Conservation (phyloP, 92 coral and sea anemone genomes). For the Phymanthus crucifer region DNA sequence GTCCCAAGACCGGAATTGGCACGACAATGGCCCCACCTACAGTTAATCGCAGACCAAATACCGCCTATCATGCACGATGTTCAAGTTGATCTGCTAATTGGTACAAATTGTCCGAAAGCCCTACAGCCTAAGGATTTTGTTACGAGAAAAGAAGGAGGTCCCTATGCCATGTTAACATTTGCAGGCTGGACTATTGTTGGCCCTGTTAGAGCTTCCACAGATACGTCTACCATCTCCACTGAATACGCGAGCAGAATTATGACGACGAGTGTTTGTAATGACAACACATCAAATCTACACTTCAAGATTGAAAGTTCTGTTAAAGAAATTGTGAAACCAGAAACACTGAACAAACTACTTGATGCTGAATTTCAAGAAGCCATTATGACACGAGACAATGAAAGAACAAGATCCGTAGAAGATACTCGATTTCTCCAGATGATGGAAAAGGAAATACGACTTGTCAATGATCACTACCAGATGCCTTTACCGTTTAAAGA, state of each 20-base stretch:
- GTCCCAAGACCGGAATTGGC: slow-evolving; percentile 33
- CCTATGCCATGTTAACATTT: slow-evolving; percentile 34
- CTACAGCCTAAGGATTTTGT: slow-evolving; percentile 39
- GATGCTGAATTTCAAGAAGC: slow-evolving; percentile 45
- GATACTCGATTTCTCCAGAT: slow-evolving; percentile 37
- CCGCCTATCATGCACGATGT: slow-evolving; percentile 28
- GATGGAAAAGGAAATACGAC: slow-evolving; percentile 16
- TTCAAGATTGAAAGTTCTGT: slow-evolving; percentile 44
- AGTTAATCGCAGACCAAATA: slow-evolving; percentile 16
- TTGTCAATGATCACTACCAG: slow-evolving; percentile 39
- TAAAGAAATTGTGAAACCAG: slow-evolving; percentile 41
- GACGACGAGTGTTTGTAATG: slow-evolving; percentile 24
- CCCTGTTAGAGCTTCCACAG: slow-evolving; percentile 17
- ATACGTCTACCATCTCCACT: not conserved
- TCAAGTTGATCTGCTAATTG: slow-evolving; percentile 49
- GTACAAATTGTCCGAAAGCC: slow-evolving; percentile 54
- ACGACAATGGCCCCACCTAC: slow-evolving; percentile 34
- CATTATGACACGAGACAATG: slow-evolving; percentile 16
- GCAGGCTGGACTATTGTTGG: slow-evolving; percentile 53
- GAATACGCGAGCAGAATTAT: slow-evolving; percentile 30
- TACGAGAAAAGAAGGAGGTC: slow-evolving; percentile 39
- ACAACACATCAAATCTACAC: slow-evolving; percentile 21
- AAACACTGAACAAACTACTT: slow-evolving; percentile 36
- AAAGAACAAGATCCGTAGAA: slow-evolving; percentile 24
- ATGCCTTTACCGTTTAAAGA: slow-evolving; percentile 44